Conservation (phyloP, 2,113 vertebrate genomes). For the Dromiciops gliroides region DNA sequence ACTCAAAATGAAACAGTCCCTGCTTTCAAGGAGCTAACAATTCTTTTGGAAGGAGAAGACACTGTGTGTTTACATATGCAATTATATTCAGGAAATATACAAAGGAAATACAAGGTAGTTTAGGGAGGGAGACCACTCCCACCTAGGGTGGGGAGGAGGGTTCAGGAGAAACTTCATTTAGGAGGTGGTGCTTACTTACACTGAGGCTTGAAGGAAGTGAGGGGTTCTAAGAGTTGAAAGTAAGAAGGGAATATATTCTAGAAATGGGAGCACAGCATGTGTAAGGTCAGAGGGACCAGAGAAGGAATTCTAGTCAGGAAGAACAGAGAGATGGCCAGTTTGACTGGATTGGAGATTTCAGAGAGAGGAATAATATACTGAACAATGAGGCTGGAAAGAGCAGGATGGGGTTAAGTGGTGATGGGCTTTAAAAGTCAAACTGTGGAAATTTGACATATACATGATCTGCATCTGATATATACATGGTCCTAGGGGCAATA, state of each 20-base stretch:
- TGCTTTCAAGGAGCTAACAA: background rate
- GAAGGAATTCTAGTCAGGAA: background rate
- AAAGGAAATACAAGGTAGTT: background rate
- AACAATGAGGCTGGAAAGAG: background rate
- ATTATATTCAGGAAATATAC: background rate
- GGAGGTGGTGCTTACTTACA: background rate
- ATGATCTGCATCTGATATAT: background rate
- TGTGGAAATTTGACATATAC: background rate
- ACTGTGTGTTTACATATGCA: background rate
- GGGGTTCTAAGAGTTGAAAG: background rate
- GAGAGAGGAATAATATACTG: background rate
- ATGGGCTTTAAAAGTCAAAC: background rate
- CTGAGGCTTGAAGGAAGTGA: background rate
- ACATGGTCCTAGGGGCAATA: background rate
- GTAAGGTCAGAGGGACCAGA: background rate
- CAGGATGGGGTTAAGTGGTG: background rate
- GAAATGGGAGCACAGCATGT: background rate
- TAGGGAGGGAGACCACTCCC: background rate
- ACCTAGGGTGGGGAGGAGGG: no score
- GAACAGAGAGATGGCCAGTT: background rate
- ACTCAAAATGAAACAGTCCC: no score
- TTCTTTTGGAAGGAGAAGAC: background rate
- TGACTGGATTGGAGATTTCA: background rate
- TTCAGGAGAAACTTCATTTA: background rate
- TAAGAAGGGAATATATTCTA: background rate